These are phyloP conservation scores for Terebella lapidaria DNA, from an alignment of 2,888 invertebrate species.

Conservation along the genomic window DNA sequence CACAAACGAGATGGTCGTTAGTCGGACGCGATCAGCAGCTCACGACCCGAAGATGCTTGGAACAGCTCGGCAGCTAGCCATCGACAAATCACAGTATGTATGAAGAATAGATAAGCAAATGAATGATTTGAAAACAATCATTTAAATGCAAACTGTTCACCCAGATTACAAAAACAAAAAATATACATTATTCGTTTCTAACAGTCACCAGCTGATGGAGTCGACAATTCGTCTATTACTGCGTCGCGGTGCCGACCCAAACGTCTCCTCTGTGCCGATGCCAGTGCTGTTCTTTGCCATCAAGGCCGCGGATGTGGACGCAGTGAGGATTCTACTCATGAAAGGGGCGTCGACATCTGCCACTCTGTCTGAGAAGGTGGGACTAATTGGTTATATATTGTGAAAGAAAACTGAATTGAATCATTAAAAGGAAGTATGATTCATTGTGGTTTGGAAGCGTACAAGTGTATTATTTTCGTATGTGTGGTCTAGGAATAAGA, in stretches of 20 bases:
- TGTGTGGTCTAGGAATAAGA: no score
- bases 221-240: conserved; percentile 44
- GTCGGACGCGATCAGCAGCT: conserved; percentile 18
- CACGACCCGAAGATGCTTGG: conserved; percentile 29
- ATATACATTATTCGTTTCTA: no score
- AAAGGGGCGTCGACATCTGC: conserved; percentile 44
- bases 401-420: no score
- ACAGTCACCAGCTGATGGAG: conserved; percentile 45
- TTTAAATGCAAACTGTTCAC: no score
- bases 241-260: conserved; percentile 50
- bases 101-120: no score
- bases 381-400: neutral
- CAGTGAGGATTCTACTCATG: conserved; percentile 42
- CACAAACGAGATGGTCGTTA: conserved; percentile 44
- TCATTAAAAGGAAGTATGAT: no score
- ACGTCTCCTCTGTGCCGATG: conserved; percentile 48
- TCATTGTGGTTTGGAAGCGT: no score
- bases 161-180: no score
- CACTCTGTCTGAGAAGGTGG: conserved; percentile 41
- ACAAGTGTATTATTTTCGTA: no score
- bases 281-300: conserved; percentile 52
- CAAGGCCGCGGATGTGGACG: conserved; percentile 50
- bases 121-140: no score
- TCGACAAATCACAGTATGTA: conserved; percentile 30
- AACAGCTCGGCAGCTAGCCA: conserved; percentile 39